Conservation (phyloP, 2,113 vertebrate genomes). For the Pterophyllum scalare region DNA sequence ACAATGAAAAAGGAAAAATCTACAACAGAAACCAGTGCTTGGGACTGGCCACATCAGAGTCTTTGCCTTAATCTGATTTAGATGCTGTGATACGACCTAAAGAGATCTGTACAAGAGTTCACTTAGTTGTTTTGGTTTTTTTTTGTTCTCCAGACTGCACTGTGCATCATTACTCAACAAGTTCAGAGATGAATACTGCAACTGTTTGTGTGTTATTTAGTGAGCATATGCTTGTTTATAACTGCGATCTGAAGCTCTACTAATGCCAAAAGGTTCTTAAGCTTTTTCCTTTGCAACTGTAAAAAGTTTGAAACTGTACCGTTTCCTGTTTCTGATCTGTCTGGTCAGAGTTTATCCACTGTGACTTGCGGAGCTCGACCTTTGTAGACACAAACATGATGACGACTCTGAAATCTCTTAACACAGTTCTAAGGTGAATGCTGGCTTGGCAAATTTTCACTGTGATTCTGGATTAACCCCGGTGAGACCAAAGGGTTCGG, state of each 20-base stretch:
- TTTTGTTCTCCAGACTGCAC: no score
- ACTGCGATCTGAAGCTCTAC: not conserved
- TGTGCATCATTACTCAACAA: not conserved
- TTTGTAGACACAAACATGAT: conserved; percentile 2
- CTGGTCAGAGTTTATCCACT: not conserved
- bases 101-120: no score
- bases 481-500: not conserved
- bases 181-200: not conserved
- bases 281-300: not conserved
- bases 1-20: not conserved
- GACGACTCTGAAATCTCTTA: not conserved
- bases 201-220: not conserved
- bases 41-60: not conserved
- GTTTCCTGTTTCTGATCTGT: not conserved
- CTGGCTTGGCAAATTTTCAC: not conserved
- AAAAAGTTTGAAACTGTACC: not conserved
- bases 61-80: no score
- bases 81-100: no score
- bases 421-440: not conserved
- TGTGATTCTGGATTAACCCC: not conserved
- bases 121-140: no score
- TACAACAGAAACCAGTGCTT: not conserved
- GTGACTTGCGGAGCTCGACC: not conserved
- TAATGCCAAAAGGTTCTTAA: not conserved
- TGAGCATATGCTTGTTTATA: not conserved